A percentile compares a stretch with the other conserved stretches of the same genome.
These are phyloP conservation scores for Onthophagus taurus DNA, from an alignment of 1,140 invertebrate genomes.

Conservation along the genomic window DNA sequence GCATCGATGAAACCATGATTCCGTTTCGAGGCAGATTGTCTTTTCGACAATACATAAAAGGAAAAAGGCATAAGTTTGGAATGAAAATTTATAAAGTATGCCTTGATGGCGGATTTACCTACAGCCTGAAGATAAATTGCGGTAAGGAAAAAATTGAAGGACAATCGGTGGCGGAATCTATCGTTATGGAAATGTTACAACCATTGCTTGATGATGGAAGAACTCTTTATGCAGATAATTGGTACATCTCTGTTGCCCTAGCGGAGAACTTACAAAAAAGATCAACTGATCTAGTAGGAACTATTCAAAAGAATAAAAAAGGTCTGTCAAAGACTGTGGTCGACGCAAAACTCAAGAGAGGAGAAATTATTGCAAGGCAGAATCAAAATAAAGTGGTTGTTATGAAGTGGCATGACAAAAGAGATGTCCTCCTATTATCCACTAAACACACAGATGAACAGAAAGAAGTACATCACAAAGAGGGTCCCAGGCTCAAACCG, in stretches of 20 bases:
- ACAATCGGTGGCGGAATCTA: conserved; percentile 15
- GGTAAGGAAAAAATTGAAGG: conserved; percentile 23
- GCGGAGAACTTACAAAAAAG: conserved; percentile 31
- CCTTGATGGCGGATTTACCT: conserved; percentile 33
- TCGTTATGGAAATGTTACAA: conserved; percentile 22
- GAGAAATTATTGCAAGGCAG: conserved; percentile 25
- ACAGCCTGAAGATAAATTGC: conserved; percentile 31
- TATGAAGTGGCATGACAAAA: conserved; percentile 31
- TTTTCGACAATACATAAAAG: conserved; percentile 36
- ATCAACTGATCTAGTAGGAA: conserved; percentile 33
- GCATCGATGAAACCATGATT: conserved; percentile 36
- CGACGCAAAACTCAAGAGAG: conserved; percentile 24
- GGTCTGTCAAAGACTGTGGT: conserved; percentile 22
- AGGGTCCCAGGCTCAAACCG: background rate
- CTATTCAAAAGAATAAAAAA: conserved; percentile 25
- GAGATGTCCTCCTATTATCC: conserved; percentile 16
- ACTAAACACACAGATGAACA: background rate
- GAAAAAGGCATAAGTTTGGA: conserved; percentile 37
- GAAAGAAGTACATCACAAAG: background rate
- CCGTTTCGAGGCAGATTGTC: conserved; percentile 34
- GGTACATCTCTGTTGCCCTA: conserved; percentile 32
- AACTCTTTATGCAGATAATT: conserved; percentile 36
- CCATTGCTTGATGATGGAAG: conserved; percentile 27
- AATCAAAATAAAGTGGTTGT: conserved; percentile 24
- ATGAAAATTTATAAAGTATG: conserved; percentile 38